Conservation (phyloP, 2,888 invertebrate genomes). For the Limenitis camilla region DNA sequence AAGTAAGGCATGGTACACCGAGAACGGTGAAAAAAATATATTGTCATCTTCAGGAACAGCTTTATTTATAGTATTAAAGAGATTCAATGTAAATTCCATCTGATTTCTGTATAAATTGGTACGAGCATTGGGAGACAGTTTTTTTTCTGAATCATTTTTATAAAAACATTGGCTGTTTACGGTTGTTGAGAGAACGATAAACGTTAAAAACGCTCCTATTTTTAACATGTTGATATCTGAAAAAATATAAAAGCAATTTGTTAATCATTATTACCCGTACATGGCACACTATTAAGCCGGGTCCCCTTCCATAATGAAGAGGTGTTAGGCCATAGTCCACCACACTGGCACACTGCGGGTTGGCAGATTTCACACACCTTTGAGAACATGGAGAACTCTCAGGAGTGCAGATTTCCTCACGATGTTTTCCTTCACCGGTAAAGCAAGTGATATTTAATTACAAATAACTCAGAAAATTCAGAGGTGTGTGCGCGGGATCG, state of each 20-base stretch:
- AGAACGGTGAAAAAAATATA: constrained; percentile 91
- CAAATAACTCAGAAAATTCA: too few relatives aligned
- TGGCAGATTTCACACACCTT: too few relatives aligned
- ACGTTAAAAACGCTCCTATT: constrained; percentile 30
- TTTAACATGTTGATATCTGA: constrained; percentile 50
- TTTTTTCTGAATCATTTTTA: constrained; percentile 61
- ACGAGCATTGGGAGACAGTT: constrained; percentile 54
- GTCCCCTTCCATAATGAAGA: too few relatives aligned
- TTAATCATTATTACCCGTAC: too few relatives aligned
- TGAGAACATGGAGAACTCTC: too few relatives aligned
- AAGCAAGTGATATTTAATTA: too few relatives aligned
- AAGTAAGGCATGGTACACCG: constrained; percentile 85
- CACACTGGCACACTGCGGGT: too few relatives aligned
- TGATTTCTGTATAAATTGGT: constrained; percentile 57
- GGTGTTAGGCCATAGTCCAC: too few relatives aligned
- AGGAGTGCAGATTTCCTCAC: too few relatives aligned
- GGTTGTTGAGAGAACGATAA: constrained; percentile 38
- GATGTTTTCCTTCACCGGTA: too few relatives aligned
- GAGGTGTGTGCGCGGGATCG: too few relatives aligned
- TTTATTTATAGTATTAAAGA: constrained; percentile 79
- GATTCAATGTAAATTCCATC: constrained; percentile 80
- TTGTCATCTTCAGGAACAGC: constrained; percentile 81
- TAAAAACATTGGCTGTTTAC: constrained; percentile 61
- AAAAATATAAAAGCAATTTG: constrained; percentile 23
- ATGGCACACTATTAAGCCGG: too few relatives aligned